These are phyloP conservation scores for Colletes latitarsis DNA, from an alignment of 1,140 invertebrate genomes.

Conservation along the genomic window DNA sequence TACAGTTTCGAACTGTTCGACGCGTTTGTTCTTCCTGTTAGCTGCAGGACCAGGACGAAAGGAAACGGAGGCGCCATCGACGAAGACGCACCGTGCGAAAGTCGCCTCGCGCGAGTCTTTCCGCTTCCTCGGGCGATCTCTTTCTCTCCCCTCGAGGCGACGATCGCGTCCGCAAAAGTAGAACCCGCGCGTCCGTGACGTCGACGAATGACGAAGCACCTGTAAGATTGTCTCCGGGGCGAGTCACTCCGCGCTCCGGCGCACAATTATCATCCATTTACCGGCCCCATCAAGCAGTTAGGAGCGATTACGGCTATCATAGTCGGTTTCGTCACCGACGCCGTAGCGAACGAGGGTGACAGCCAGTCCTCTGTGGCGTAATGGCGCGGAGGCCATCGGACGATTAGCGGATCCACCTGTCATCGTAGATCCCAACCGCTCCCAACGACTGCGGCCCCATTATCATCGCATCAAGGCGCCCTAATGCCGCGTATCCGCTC, in stretches of 20 bases:
- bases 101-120: background rate
- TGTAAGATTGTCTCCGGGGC: constrained; percentile 43
- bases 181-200: constrained; percentile 25
- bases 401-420: constrained; percentile 79
- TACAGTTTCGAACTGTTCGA: too few relatives aligned
- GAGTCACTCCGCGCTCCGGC: constrained; percentile 57
- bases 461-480: constrained; percentile 75
- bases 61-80: constrained; percentile 20
- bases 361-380: constrained; percentile 53
- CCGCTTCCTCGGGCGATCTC: constrained; percentile 30
- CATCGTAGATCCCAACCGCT: constrained; percentile 75
- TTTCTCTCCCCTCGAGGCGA: background rate
- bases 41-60: too few relatives aligned
- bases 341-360: constrained; percentile 60
- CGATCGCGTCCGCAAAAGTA: background rate
- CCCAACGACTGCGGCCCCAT: constrained; percentile 66
- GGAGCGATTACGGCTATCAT: constrained; percentile 78
- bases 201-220: constrained; percentile 68
- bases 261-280: constrained; percentile 80
- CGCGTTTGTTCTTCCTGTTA: too few relatives aligned
- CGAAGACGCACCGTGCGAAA: constrained; percentile 24
- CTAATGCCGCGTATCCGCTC: constrained; percentile 76
- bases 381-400: constrained; percentile 64
- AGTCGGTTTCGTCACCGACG: constrained; percentile 66
- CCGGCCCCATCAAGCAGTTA: constrained; percentile 77